phyloP scores from a whole-genome alignment of 1,140 invertebrate genomes.

The Drosophila seguyi region DNA sequence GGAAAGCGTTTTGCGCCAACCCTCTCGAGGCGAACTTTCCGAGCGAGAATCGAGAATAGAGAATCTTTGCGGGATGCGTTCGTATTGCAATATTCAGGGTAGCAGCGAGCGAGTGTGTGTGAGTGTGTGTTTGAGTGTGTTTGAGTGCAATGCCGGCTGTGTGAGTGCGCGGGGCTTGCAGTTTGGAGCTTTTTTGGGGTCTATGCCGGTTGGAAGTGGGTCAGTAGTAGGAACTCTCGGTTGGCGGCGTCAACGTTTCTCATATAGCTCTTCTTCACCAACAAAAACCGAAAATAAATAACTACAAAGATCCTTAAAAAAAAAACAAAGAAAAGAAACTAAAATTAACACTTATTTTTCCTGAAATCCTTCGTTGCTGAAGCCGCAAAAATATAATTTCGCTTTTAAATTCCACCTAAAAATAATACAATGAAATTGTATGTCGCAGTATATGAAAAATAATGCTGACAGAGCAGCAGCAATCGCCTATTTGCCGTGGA shows the following conservation, averaged over 20 bases:
- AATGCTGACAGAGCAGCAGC: slow-evolving; percentile 29
- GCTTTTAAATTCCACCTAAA: slow-evolving; percentile 8
- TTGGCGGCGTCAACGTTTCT: slow-evolving; percentile 72
- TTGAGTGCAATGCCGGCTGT: slow-evolving; percentile 15
- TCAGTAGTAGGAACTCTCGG: slow-evolving; percentile 77
- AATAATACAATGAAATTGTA: slow-evolving; percentile 2
- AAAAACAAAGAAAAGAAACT: neutral
- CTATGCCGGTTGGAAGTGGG: slow-evolving; percentile 73
- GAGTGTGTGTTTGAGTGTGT: slow-evolving; percentile 16
- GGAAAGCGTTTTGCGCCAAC: slow-evolving; percentile 59
- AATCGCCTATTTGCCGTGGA: slow-evolving; percentile 14
- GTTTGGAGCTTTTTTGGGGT: slow-evolving; percentile 56
- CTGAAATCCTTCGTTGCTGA: slow-evolving; percentile 18
- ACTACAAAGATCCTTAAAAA: neutral
- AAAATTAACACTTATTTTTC: slow-evolving; percentile 26
- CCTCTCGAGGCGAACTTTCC: slow-evolving; percentile 57
- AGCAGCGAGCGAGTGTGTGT: slow-evolving; percentile 24
- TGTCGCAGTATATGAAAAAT: slow-evolving; percentile 19
- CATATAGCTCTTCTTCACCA: slow-evolving; percentile 39
- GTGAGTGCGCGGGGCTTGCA: slow-evolving; percentile 33
- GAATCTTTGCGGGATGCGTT: slow-evolving; percentile 40
- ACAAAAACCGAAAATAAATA: slow-evolving; percentile 22
- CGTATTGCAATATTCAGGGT: slow-evolving; percentile 49
- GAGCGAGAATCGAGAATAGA: slow-evolving; percentile 43
- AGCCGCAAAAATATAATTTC: slow-evolving; percentile 8